A percentile compares a stretch with the other conserved stretches of the same genome.
Conservation (phyloP, 2,797 vertebrate species). For the Capromys pilorides region DNA sequence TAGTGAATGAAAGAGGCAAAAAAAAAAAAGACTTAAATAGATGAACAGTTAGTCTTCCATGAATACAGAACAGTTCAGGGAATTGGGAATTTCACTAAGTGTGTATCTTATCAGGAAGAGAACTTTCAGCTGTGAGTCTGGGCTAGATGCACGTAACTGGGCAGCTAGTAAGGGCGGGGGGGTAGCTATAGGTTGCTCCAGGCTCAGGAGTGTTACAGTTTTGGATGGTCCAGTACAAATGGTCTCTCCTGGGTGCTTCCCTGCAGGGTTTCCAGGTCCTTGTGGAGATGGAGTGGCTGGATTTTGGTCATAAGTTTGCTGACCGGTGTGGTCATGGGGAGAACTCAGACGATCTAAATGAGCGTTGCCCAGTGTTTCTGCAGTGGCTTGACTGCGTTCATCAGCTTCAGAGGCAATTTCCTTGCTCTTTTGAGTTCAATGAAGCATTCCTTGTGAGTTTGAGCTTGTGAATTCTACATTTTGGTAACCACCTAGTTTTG, state of each 20-base stretch:
- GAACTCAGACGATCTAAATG: conserved; percentile 96
- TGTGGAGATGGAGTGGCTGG: conserved; percentile 98
- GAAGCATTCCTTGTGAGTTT: conserved; percentile 97
- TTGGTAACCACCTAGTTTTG: conserved; percentile 18
- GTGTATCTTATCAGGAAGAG: neutral
- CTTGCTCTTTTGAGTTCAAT: conserved; percentile 99
- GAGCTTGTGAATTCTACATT: conserved; percentile 63
- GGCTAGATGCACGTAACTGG: neutral
- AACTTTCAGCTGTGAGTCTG: neutral
- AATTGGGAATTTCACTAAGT: neutral
- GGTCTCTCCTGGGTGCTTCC: conserved; percentile 54
- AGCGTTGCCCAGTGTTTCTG: conserved; percentile 97
- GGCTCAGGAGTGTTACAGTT: neutral
- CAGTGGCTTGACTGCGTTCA: conserved; percentile 99
- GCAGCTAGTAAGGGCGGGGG: neutral
- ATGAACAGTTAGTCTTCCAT: neutral
- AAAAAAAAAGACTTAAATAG: conserved; percentile 26
- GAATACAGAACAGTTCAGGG: neutral
- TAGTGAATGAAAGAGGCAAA: conserved; percentile 19
- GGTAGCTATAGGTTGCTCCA: neutral
- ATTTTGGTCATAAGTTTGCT: conserved; percentile 98
- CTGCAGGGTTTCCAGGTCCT: conserved; percentile 96
- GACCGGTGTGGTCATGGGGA: conserved; percentile 98
- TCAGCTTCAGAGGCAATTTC: conserved; percentile 98
- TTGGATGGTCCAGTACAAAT: neutral